phyloP scores from a whole-genome alignment of 2,797 vertebrate species.

The Falco cherrug region DNA sequence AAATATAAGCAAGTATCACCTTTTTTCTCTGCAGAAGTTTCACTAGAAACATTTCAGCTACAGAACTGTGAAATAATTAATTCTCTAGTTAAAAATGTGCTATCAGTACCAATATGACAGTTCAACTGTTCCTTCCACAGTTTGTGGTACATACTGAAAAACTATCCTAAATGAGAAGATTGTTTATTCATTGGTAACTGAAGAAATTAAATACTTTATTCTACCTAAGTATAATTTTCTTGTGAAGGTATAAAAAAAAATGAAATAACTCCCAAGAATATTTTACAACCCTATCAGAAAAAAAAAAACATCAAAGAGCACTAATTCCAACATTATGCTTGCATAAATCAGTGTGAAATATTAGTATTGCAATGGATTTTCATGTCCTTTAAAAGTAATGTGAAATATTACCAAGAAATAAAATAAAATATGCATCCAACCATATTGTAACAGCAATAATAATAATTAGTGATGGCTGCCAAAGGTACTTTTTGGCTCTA shows the following conservation, averaged over 20 bases:
- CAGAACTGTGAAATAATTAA: neutral
- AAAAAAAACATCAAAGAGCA: neutral
- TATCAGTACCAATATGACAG: neutral
- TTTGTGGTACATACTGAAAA: neutral
- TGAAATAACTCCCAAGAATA: neutral
- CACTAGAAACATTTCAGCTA: neutral
- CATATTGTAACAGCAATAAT: neutral
- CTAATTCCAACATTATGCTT: neutral
- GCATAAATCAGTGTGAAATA: neutral
- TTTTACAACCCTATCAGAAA: slow-evolving; percentile 25
- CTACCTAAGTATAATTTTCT: neutral
- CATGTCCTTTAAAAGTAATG: neutral
- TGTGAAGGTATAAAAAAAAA: neutral
- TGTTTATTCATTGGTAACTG: neutral
- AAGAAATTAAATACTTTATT: slow-evolving; percentile 21
- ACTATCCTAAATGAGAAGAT: neutral
- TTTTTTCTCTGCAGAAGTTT: neutral
- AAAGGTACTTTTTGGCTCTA: neutral
- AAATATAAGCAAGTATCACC: neutral
- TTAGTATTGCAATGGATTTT: neutral
- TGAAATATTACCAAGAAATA: neutral
- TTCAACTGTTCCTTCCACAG: neutral
- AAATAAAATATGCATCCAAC: neutral
- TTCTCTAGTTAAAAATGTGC: neutral
- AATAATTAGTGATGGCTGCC: neutral